Conservation (phyloP, 1,140 invertebrate genomes). For the Macrotrachela quadricornifera region DNA sequence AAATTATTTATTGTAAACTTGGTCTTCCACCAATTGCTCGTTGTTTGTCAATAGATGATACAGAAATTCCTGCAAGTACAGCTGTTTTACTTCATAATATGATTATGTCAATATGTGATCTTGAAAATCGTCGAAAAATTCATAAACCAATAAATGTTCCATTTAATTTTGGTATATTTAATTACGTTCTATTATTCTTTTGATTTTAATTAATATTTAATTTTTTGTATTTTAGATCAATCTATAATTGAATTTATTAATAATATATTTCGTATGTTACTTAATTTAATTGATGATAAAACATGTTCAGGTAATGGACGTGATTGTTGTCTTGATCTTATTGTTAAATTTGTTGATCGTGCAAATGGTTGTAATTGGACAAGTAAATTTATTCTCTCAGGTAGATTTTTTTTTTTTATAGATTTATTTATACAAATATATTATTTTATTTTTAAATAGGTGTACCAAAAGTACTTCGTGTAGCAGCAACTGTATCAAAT, state of each 20-base stretch:
- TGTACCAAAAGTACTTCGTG: slow-evolving; percentile 27
- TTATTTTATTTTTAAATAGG: too few species aligned
- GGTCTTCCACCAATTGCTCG: too few species aligned
- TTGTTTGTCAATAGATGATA: too few species aligned
- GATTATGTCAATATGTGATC: slow-evolving; percentile 23
- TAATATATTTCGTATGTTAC: too few species aligned
- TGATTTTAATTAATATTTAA: too few species aligned
- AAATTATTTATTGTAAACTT: too few species aligned
- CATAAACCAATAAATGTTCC: slow-evolving; percentile 15
- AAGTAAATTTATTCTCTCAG: neutral
- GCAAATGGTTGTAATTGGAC: slow-evolving; percentile 4
- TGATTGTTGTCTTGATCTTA: slow-evolving; percentile 67
- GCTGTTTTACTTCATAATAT: slow-evolving; percentile 23
- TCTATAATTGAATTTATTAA: too few species aligned
- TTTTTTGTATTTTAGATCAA: too few species aligned
- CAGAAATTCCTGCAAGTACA: slow-evolving; percentile 18
- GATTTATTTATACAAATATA: too few species aligned
- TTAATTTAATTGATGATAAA: too few species aligned
- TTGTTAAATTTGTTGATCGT: slow-evolving; percentile 72
- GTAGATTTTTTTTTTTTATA: too few species aligned
- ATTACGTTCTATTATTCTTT: neutral
- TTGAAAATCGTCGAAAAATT: slow-evolving; percentile 22
- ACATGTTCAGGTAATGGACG: too few species aligned
- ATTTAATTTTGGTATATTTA: slow-evolving; percentile 8
- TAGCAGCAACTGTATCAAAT: slow-evolving; percentile 28